Percentiles rank a stretch among this genome's conserved stretches.
These are phyloP conservation scores for Mus pahari DNA, from an alignment of 2,113 vertebrate species.

Conservation along the genomic window DNA sequence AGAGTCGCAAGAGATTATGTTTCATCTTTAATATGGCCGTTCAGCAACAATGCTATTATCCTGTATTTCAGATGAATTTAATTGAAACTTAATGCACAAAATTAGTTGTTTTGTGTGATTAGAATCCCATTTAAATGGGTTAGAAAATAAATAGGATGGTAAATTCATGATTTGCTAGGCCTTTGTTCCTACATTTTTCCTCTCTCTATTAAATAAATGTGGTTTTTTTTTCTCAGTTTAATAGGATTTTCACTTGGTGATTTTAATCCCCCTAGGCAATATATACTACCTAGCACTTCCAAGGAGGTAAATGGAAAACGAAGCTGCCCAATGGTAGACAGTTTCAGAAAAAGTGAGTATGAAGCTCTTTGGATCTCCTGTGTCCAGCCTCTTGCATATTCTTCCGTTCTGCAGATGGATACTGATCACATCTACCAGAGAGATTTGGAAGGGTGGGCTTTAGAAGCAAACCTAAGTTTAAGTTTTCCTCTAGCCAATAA, in stretches of 20 bases:
- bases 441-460: neutral
- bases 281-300: neutral
- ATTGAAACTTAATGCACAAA: conserved; percentile 83
- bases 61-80: conserved; percentile 84
- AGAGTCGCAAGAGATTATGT: conserved; percentile 79
- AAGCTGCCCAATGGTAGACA: neutral
- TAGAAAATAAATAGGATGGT: conserved; percentile 76
- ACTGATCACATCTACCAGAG: neutral
- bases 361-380: neutral
- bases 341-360: conserved; percentile 2
- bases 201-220: neutral
- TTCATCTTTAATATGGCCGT: conserved; percentile 79
- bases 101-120: conserved; percentile 83
- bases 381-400: neutral
- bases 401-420: neutral
- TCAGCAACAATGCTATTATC: conserved; percentile 78
- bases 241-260: neutral
- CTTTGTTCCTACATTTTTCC: conserved; percentile 4
- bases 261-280: neutral
- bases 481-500: neutral
- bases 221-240: conserved; percentile 21
- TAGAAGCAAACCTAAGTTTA: neutral
- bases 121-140: conserved; percentile 75
- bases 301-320: neutral
- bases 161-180: conserved; percentile 73